Base-by-base conservation (phyloP, 2,888 invertebrate species). In the Cosmorhoe ocellata region DNA sequence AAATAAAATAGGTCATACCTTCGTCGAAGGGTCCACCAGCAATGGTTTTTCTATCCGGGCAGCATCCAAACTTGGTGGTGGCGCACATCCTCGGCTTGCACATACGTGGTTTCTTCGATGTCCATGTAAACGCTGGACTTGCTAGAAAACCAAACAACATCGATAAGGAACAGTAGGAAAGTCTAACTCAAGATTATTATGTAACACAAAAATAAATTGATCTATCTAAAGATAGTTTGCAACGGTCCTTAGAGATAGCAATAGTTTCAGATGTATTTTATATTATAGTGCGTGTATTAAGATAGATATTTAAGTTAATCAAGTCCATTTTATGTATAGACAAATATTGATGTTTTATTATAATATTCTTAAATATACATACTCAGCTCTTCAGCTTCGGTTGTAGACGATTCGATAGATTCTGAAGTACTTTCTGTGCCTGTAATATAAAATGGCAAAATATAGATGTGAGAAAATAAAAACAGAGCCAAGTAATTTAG, bases 21-120 rank as follows among this genome's bases (percentile, higher is more conserved):
- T 94, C 91, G 46, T 94, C 94, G 64, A 97, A 97, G 8, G 97
- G 96, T 68, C 97, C 98, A 66, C 91, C 89, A 7, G 98, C 97
- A 4, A 91, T 74, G 0, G 94, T 95, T 55, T 92, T 92, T 31
- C 93, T 93, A 77, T 98, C 97, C 22, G 94, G 94, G 71, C 98
- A 98, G 73, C 98, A 98, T 3, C 97, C 97, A 70, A 93, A 97
- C 64, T 91, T 80, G 6, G 93, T 91, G 8, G 87, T 91, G 9
- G 84, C 84, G 66, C 97, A 97, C 31, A 73, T 70, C 66, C 89
- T 91, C 0, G 91, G 86, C 63, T 92, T 94, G 72, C 95, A 95
- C 56, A 82, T 85, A 11, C 76, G 76, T 52, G 86, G 88, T 39
- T 83, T 88, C 0, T 87, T 88, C 39, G 85, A 84, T 0, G 90